phyloP scores from a whole-genome alignment of 1,140 invertebrate genomes.

The Drosophila pachea region DNA sequence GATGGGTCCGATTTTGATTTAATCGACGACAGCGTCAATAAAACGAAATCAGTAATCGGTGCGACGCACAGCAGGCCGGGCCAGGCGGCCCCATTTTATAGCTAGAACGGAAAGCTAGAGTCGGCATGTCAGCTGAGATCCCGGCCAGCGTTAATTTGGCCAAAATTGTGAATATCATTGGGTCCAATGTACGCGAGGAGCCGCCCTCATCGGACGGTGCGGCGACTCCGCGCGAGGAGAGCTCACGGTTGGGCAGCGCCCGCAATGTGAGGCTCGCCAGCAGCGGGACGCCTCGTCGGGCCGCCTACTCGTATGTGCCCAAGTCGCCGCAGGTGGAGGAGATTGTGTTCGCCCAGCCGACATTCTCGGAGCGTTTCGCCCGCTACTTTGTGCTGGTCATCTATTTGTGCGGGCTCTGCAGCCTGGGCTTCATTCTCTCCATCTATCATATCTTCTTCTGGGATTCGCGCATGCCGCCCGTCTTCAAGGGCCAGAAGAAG shows the following conservation, averaged over 20 bases:
- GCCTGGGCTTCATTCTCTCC: conserved; percentile 68
- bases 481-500: conserved; percentile 69
- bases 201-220: not conserved
- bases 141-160: conserved; percentile 32
- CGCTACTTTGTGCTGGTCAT: conserved; percentile 71
- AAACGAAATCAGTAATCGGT: conserved; percentile 65
- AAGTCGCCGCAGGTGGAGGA: conserved; percentile 67
- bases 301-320: conserved; percentile 55
- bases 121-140: conserved; percentile 9
- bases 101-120: not conserved
- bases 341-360: conserved; percentile 65
- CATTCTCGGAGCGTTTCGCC: conserved; percentile 66
- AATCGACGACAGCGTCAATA: conserved; percentile 51
- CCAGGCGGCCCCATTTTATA: not conserved
- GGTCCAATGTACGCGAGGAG: conserved; percentile 50
- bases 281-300: conserved; percentile 56
- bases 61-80: conserved; percentile 34
- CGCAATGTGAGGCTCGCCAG: conserved; percentile 58
- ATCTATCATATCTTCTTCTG: conserved; percentile 76
- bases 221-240: not conserved
- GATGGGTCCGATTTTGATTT: conserved; percentile 65
- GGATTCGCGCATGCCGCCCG: conserved; percentile 76
- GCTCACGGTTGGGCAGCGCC: not conserved
- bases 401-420: conserved; percentile 69
- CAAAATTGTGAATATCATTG: conserved; percentile 72